Conservation (phyloP, 2,888 invertebrate species). For the Pammene aurita region DNA sequence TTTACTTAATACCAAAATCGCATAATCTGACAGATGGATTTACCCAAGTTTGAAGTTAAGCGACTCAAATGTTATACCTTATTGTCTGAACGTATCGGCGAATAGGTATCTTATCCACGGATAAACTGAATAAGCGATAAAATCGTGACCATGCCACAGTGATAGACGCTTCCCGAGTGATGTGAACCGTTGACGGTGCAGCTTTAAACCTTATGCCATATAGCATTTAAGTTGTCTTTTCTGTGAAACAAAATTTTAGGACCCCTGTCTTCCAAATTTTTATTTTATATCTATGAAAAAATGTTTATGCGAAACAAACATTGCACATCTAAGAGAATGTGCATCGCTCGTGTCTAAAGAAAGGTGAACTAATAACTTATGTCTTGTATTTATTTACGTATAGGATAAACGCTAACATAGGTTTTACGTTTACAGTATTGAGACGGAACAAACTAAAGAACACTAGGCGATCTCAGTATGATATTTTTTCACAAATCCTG, state of each 20-base stretch:
- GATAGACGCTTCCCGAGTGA: slow-evolving; percentile 7
- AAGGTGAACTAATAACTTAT: slow-evolving; percentile 78
- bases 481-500: slow-evolving; percentile 67
- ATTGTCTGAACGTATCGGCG: too few relatives aligned
- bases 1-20: too few relatives aligned
- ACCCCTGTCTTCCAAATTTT: slow-evolving; percentile 65
- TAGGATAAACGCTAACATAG: slow-evolving; percentile 52
- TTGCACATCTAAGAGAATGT: slow-evolving; percentile 64
- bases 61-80: too few relatives aligned
- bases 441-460: slow-evolving; percentile 72
- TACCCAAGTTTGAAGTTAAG: too few relatives aligned
- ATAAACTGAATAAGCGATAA: not conserved
- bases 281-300: slow-evolving; percentile 36
- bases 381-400: slow-evolving; percentile 67
- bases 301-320: slow-evolving; percentile 58
- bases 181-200: slow-evolving; percentile 14
- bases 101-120: not conserved
- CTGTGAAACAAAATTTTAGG: slow-evolving; percentile 47
- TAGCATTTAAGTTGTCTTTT: slow-evolving; percentile 55
- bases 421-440: slow-evolving; percentile 67
- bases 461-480: slow-evolving; percentile 72
- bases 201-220: slow-evolving; percentile 59
- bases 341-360: slow-evolving; percentile 69
- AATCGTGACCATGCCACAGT: not conserved
- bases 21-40: too few relatives aligned